Percentiles rank a stretch among this genome's conserved stretches.
Evolutionary conservation across 2,888 invertebrate species (phyloP).

Genomic region (Osmoderma eremita): DNA sequence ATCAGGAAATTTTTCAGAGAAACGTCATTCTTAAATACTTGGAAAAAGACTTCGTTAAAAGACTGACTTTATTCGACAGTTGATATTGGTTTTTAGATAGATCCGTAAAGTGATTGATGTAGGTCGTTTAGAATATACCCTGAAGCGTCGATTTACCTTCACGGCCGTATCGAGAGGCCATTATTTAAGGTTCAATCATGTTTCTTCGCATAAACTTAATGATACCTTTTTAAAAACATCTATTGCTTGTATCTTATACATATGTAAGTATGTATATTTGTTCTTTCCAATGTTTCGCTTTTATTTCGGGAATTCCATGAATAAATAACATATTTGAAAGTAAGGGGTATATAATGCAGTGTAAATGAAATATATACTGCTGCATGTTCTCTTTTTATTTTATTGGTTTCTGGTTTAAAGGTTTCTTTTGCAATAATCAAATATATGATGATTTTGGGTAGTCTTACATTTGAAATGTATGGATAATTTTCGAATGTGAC

Average conservation of each 20-base stretch:
- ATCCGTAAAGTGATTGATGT: constrained; percentile 35
- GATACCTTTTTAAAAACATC: constrained; percentile 7
- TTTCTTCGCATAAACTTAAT: constrained; percentile 9
- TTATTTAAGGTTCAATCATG: constrained; percentile 35
- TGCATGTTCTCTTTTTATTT: neutral
- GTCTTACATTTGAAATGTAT: neutral
- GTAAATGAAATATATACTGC: neutral
- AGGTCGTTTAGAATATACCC: constrained; percentile 36
- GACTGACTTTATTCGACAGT: constrained; percentile 31
- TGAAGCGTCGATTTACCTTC: constrained; percentile 28
- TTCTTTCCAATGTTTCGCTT: neutral
- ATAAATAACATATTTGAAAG: neutral
- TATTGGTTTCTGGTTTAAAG: neutral
- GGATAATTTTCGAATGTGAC: neutral
- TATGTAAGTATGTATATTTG: neutral
- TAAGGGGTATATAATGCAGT: neutral
- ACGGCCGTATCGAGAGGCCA: constrained; percentile 17
- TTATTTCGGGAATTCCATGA: neutral
- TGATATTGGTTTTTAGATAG: constrained; percentile 33
- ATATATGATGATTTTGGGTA: neutral
- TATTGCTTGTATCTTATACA: neutral
- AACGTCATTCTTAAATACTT: constrained; percentile 16
- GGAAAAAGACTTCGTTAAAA: constrained; percentile 24
- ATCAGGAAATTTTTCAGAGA: constrained; percentile 8
- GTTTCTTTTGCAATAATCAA: neutral